These are phyloP conservation scores for Emydoidea blandingii DNA, from an alignment of 2,797 vertebrate species.

Conservation along the genomic window DNA sequence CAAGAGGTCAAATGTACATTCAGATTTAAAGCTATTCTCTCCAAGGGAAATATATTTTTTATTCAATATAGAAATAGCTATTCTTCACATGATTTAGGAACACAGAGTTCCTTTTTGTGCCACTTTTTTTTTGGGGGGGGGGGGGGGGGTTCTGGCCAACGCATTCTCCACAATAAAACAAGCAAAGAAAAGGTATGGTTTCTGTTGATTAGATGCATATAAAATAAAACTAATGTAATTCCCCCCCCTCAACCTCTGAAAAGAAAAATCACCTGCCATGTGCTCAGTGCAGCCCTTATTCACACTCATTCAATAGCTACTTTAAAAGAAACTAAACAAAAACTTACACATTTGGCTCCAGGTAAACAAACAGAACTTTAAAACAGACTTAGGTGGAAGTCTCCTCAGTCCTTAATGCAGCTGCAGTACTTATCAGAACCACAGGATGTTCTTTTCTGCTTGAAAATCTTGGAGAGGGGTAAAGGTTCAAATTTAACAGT, in stretches of 20 bases:
- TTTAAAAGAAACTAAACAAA: slow-evolving; percentile 51
- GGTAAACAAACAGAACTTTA: slow-evolving; percentile 36
- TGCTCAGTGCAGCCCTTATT: slow-evolving; percentile 18
- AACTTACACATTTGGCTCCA: slow-evolving; percentile 42
- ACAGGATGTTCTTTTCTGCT: not conserved
- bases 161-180: slow-evolving; percentile 56
- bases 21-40: slow-evolving; percentile 68
- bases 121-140: not conserved
- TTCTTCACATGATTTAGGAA: slow-evolving; percentile 40
- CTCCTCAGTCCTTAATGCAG: not conserved
- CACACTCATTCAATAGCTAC: not conserved
- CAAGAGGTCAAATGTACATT: slow-evolving; percentile 77
- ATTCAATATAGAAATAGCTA: slow-evolving; percentile 52
- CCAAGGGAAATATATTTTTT: slow-evolving; percentile 51
- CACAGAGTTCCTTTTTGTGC: slow-evolving; percentile 13
- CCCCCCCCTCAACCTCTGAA: slow-evolving; percentile 41
- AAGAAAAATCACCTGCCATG: slow-evolving; percentile 32
- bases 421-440: slow-evolving; percentile 12
- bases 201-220: slow-evolving; percentile 39
- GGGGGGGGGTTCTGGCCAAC: not conserved
- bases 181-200: slow-evolving; percentile 45
- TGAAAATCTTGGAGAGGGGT: not conserved
- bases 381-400: not conserved
- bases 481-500: not conserved
- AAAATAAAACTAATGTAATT: slow-evolving; percentile 61